Conservation (phyloP, 64 coral and sea anemone genomes). For the Montipora foliosa region DNA sequence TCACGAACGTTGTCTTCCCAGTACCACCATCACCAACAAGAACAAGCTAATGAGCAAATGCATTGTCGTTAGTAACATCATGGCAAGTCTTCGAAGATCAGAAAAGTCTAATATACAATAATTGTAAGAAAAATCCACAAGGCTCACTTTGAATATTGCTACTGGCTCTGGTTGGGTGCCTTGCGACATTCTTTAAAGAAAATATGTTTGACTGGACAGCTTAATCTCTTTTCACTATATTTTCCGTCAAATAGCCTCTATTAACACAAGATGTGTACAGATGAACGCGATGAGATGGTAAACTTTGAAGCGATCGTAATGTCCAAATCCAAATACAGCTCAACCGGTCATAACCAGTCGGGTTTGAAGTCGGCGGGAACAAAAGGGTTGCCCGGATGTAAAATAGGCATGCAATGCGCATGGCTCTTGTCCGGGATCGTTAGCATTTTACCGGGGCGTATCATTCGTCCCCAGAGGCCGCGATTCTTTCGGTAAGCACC, state of each 20-base stretch:
- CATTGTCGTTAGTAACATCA: not conserved
- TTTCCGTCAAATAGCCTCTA: not conserved
- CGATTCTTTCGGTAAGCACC: too few species aligned
- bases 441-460: too few species aligned
- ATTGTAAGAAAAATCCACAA: not conserved
- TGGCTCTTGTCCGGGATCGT: too few species aligned
- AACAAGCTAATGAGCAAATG: constrained; percentile 73
- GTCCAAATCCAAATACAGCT: not conserved
- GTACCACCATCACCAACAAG: constrained; percentile 99
- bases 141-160: constrained; percentile 85
- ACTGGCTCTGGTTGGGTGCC: constrained; percentile 28
- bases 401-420: not conserved
- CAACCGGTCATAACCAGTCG: constrained; percentile 83
- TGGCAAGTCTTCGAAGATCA: not conserved
- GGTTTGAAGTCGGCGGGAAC: constrained; percentile 48
- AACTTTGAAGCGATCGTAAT: not conserved
- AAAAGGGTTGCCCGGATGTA: not conserved
- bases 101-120: not conserved
- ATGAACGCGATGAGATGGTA: not conserved
- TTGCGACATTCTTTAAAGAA: not conserved
- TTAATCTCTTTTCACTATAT: not conserved
- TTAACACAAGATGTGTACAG: not conserved
- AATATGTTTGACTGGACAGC: not conserved
- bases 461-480: too few species aligned
- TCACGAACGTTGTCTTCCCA: constrained; percentile 97